Percentiles rank a stretch among this genome's conserved stretches.
phyloP scores from a whole-genome alignment of 2,888 invertebrate genomes.

The Theodoxus fluviatilis region DNA sequence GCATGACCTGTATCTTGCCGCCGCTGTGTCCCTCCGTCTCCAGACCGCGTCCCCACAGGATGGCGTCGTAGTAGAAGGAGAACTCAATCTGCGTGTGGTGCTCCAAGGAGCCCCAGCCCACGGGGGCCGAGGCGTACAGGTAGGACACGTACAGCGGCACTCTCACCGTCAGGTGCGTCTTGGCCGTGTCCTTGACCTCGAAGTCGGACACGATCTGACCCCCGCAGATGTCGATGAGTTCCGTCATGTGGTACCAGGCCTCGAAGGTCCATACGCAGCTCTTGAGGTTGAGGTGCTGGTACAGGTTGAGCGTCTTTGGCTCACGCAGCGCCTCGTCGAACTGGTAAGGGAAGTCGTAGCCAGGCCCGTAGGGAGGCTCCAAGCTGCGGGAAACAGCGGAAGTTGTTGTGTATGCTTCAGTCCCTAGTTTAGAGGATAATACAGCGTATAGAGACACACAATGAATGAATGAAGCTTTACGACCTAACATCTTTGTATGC shows the following conservation, averaged over 20 bases:
- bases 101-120: constrained; percentile 66
- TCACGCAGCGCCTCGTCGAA: constrained; percentile 52
- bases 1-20: constrained; percentile 55
- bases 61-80: constrained; percentile 64
- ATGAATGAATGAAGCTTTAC: too few species aligned
- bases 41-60: constrained; percentile 63
- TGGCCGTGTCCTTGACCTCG: constrained; percentile 51
- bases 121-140: constrained; percentile 62
- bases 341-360: constrained; percentile 53
- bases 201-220: constrained; percentile 65
- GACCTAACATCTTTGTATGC: too few species aligned
- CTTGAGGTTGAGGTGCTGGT: constrained; percentile 64
- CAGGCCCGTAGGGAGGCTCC: constrained; percentile 33
- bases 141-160: constrained; percentile 66
- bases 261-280: constrained; percentile 66
- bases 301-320: constrained; percentile 55
- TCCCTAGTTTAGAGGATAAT: too few species aligned
- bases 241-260: constrained; percentile 66
- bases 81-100: constrained; percentile 66
- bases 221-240: constrained; percentile 65
- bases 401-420: too few species aligned
- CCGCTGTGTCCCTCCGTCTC: constrained; percentile 56
- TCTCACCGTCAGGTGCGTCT: constrained; percentile 63
- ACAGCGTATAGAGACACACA: too few species aligned
- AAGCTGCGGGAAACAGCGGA: too few species aligned